Percentiles rank a stretch among this genome's conserved stretches.
Conservation (phyloP, 30 jellyfish, hydroid and myxozoan species). For the Aurelia coerulea region DNA sequence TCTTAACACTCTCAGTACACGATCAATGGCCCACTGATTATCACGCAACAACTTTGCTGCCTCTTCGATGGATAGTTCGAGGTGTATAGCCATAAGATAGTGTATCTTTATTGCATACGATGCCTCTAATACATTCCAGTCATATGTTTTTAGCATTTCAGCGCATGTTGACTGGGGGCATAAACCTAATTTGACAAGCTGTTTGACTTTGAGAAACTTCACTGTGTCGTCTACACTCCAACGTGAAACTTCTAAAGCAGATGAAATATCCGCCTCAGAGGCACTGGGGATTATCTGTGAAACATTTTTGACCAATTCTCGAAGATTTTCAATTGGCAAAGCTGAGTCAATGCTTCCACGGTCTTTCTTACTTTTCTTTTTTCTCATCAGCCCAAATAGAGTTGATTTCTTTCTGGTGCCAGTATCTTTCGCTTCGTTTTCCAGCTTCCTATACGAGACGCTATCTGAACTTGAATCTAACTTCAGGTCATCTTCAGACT, state of each 20-base stretch:
- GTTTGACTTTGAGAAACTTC: conserved; percentile 26
- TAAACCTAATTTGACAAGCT: conserved; percentile 30
- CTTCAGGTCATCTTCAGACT: conserved; percentile 12
- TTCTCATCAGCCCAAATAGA: conserved; percentile 30
- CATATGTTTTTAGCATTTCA: conserved; percentile 56
- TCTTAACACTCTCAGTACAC: conserved; percentile 20
- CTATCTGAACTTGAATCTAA: conserved; percentile 31
- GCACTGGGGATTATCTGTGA: conserved; percentile 23
- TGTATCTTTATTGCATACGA: conserved; percentile 59
- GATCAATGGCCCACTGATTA: conserved; percentile 38
- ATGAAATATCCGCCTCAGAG: conserved; percentile 16
- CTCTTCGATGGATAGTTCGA: conserved; percentile 38
- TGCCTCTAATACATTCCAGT: conserved; percentile 54
- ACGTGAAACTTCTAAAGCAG: conserved; percentile 40
- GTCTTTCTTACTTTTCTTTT: conserved; percentile 28
- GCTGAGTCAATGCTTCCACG: background rate
- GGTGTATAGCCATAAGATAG: conserved; percentile 51
- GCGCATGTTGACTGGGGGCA: conserved; percentile 43
- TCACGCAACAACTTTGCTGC: conserved; percentile 58
- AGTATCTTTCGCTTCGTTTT: conserved; percentile 8
- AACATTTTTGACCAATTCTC: background rate
- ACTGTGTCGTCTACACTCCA: conserved; percentile 54
- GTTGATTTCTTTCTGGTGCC: conserved; percentile 7
- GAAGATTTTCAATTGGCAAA: background rate
- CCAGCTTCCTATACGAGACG: conserved; percentile 43